Evolutionary conservation across 2,113 vertebrate species (phyloP).

Genomic region (Anolis sagrei): DNA sequence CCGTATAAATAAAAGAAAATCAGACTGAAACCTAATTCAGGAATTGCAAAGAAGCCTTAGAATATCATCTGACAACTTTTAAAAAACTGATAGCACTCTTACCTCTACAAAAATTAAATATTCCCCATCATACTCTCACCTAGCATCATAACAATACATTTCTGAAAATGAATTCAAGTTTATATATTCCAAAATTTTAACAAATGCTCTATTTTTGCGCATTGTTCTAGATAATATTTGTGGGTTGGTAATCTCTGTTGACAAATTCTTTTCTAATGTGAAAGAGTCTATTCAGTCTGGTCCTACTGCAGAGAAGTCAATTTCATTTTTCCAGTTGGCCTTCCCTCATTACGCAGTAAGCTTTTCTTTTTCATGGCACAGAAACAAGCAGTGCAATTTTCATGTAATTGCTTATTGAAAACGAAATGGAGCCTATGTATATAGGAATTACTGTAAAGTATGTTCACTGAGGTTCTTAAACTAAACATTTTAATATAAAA

Average conservation of each 20-base stretch:
- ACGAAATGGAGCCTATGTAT: neutral
- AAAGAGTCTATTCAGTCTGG: neutral
- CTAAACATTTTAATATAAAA: constrained; percentile 14
- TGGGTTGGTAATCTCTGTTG: neutral
- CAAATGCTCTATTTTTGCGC: rapidly evolving
- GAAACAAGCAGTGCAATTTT: neutral
- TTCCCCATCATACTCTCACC: neutral
- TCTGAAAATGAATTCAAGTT: constrained; percentile 2
- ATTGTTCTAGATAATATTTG: neutral
- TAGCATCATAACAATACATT: neutral
- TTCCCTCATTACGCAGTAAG: neutral
- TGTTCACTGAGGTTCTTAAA: neutral
- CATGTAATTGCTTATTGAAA: neutral
- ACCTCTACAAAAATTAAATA: neutral
- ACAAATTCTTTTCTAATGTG: neutral
- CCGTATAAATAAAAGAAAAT: neutral
- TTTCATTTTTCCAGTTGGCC: neutral
- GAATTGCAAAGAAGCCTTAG: neutral
- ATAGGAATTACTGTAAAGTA: neutral
- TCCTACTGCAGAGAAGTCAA: neutral
- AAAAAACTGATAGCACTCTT: neutral
- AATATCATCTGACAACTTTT: neutral
- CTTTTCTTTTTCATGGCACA: neutral
- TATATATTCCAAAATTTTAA: neutral
- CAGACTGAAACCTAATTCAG: neutral